Percentiles rank a stretch among this genome's conserved stretches.
Conservation (phyloP, 2,888 invertebrate species). For the Cosmorhoe ocellata region DNA sequence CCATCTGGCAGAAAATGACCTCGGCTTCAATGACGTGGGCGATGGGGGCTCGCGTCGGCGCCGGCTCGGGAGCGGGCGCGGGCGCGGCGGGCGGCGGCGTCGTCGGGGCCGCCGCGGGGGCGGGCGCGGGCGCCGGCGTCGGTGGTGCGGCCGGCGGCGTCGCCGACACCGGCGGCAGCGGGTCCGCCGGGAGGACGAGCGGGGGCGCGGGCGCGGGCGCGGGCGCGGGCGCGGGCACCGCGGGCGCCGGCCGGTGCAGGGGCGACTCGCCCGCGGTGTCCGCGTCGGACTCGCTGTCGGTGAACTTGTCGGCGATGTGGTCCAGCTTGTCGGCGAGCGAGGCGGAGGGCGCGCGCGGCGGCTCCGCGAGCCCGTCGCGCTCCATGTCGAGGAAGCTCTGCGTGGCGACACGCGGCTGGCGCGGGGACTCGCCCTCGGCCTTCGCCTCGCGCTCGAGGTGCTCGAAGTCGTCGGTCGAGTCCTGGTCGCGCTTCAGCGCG, state of each 20-base stretch:
- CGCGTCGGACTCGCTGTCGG: constrained; percentile 82
- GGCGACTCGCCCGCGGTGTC: constrained; percentile 76
- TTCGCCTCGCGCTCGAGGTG: constrained; percentile 85
- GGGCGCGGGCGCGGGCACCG: constrained; percentile 46
- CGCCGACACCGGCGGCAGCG: constrained; percentile 37
- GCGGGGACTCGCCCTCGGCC: constrained; percentile 56
- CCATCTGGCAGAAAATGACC: constrained; percentile 88
- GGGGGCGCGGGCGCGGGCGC: constrained; percentile 33
- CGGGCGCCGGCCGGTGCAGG: constrained; percentile 61
- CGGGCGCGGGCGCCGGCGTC: constrained; percentile 27
- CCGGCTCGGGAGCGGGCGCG: constrained; percentile 49
- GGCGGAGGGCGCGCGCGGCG: constrained; percentile 61
- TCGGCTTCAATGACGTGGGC: constrained; percentile 84
- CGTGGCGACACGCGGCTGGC: constrained; percentile 57
- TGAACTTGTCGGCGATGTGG: constrained; percentile 80
- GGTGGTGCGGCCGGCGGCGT: constrained; percentile 33
- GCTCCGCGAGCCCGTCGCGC: constrained; percentile 68
- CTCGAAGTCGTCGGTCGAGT: constrained; percentile 89
- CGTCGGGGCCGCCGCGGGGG: constrained; percentile 33
- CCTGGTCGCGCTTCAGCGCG: constrained; percentile 83
- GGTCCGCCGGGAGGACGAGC: constrained; percentile 22
- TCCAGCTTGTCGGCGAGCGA: constrained; percentile 65
- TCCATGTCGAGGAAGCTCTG: constrained; percentile 78
- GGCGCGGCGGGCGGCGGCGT: constrained; percentile 42
- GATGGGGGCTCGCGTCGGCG: constrained; percentile 61